Conservation (phyloP, 2,113 vertebrate genomes). For the Gobius niger region DNA sequence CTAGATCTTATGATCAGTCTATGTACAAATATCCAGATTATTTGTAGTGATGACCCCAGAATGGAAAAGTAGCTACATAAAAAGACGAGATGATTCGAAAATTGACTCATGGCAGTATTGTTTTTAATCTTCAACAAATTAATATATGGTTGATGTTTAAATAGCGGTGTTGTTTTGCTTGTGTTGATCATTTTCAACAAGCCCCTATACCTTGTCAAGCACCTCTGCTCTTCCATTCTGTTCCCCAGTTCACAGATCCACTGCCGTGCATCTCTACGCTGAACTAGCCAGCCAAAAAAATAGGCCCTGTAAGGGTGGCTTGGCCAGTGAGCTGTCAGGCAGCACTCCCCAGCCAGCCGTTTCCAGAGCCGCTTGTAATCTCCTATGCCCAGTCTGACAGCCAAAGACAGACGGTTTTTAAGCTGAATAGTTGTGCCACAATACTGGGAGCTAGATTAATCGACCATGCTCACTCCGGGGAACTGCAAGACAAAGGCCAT, state of each 20-base stretch:
- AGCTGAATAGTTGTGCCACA: slow-evolving; percentile 74
- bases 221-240: slow-evolving; percentile 30
- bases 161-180: background rate
- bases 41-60: background rate
- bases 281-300: slow-evolving; percentile 72
- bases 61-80: background rate
- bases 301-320: slow-evolving; percentile 71
- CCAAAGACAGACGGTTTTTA: slow-evolving; percentile 78
- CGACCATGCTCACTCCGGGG: slow-evolving; percentile 60
- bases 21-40: background rate
- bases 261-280: slow-evolving; percentile 63
- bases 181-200: slow-evolving; percentile 44
- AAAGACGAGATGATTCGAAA: background rate
- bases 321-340: slow-evolving; percentile 71
- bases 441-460: slow-evolving; percentile 68
- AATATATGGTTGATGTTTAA: slow-evolving; percentile 29
- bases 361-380: slow-evolving; percentile 77
- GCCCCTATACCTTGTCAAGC: slow-evolving; percentile 2
- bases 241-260: slow-evolving; percentile 62
- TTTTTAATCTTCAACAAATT: slow-evolving; percentile 12
- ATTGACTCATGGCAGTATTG: background rate
- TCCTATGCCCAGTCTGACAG: slow-evolving; percentile 72
- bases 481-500: slow-evolving; percentile 62
- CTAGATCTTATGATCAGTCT: background rate
- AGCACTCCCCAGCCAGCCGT: slow-evolving; percentile 70